phyloP scores from a whole-genome alignment of 1,140 invertebrate species.

The Zaprionus gabonicus region DNA sequence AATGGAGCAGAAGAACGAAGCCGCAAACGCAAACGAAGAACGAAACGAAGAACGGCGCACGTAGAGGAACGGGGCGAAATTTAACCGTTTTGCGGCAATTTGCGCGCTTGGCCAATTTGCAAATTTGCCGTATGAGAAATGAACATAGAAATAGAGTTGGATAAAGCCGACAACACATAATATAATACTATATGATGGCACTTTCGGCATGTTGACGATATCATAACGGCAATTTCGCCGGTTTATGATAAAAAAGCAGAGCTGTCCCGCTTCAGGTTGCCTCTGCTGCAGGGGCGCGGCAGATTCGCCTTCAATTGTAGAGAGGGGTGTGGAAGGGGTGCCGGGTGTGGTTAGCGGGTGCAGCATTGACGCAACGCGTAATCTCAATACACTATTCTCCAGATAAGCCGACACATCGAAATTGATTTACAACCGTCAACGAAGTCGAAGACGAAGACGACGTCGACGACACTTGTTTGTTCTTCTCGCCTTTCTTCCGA shows the following conservation, averaged over 20 bases:
- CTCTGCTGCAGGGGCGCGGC: neutral
- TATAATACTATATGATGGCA: neutral
- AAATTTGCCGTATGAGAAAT: conserved; percentile 27
- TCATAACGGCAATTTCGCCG: neutral
- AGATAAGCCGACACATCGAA: conserved; percentile 48
- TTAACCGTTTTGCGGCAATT: conserved; percentile 45
- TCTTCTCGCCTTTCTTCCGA: conserved; percentile 24
- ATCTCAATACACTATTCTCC: conserved; percentile 20
- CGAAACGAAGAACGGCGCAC: conserved; percentile 9
- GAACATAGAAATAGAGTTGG: neutral
- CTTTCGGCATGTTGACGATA: neutral
- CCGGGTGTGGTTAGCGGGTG: conserved; percentile 24
- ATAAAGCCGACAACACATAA: neutral
- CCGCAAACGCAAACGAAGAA: conserved; percentile 2
- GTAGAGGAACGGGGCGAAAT: conserved; percentile 16
- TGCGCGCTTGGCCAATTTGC: conserved; percentile 27
- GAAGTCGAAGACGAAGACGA: neutral
- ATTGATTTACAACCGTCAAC: conserved; percentile 50
- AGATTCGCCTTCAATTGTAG: neutral
- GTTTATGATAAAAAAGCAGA: neutral
- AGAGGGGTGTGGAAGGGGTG: neutral
- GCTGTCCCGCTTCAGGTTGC: neutral
- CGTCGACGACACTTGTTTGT: neutral
- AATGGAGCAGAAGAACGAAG: neutral
- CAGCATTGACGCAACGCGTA: conserved; percentile 46